Evolutionary conservation across 2,113 vertebrate species (phyloP), one percentile per base, ranked within the genome.

Genomic region (Holacanthus passer): DNA sequence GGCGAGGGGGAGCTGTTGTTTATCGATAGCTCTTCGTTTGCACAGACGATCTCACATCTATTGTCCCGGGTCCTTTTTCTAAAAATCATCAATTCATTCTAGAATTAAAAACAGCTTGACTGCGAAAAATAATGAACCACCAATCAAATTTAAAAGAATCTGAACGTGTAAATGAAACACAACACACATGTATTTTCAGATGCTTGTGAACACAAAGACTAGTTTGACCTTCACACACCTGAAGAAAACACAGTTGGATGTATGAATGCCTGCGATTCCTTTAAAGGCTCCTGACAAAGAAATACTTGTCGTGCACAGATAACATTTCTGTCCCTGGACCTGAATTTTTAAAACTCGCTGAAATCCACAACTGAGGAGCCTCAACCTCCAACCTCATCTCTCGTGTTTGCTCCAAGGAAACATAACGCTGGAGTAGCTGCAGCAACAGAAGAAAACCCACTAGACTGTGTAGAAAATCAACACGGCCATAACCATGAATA

Each of bases 271-370:
- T 80, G 70, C 39, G 29, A 81, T 79, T 74, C 68, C 32, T 85
- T 87, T 87, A 62, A 75, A 87, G 68, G 10, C 45, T 22, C 17
- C 66, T 52, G 88, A 90, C 88, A 85, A 87, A 87, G 59, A 56
- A 53, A 11, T 29, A 43, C 31, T 10, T 16, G 87, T 31, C 55
- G 35, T 35, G 68, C 52, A 35, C 55, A 74, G 43, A 86, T 63
- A 78, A 85, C 60, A 41, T 69, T 77, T 48, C 41, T n/a, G 53
- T 73, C 55, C 35, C 76, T 37, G 60, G 62, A 55, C 60, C 66
- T 52, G 74, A 71, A 69, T 80, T 64, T 84, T 85, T 64, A 48
- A 73, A 24, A 53, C 20, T 2, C 22, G 12, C 52, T 37, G 56
- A 85, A 71, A 70, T 68, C 69, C 81, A 35, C 32, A 11, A 41